Evolutionary conservation across 2,888 invertebrate genomes (phyloP), one percentile per base, ranked within the genome.

Genomic region (Rhamnusium bicolor): DNA sequence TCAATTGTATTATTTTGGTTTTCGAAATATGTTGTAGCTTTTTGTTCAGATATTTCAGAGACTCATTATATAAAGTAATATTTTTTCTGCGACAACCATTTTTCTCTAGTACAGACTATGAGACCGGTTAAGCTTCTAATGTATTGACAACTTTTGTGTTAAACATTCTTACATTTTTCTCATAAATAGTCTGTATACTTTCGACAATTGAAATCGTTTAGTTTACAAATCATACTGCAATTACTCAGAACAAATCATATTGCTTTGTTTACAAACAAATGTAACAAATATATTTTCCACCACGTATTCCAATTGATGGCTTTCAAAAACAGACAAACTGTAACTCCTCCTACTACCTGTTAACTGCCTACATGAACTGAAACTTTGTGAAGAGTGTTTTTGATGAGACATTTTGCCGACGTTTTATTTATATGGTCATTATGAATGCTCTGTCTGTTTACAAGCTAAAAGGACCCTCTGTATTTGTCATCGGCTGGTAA

Each of bases 361-460:
- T 53, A 19, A 53, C 19, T 21, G 19, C 53, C 18, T 12, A 21
- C 19, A 10, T 8, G 8, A 12, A 53, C 21, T 18, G 53, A 16
- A 53, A 53, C 53, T 40, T n/a, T 29, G 56, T 19, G 49, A 18
- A n/a, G 63, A 14, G 63, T 40, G 24, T 47, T 63, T 47, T 46
- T 47, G 49, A 40, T 63, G 40, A 63, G 29, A 40, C 60, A 4
- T 6, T 24, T 24, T 24, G 24, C 24, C 65, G 46, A 10, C 24
- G 18, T 63, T 47, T 63, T 63, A 65, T 65, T 65, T 65, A 65
- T 65, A 47, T 29, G 49, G 49, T 21, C 21, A 49, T 65, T 65
- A 65, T 49, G 61, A 61, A 61, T 60, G 61, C n/a, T 61, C 32
- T 29, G 19, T 65, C 65, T 65, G 65, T 19, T 65, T 65, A 47